Evolutionary conservation across 1,140 invertebrate genomes (phyloP).

Genomic region (Drosophila nannoptera): DNA sequence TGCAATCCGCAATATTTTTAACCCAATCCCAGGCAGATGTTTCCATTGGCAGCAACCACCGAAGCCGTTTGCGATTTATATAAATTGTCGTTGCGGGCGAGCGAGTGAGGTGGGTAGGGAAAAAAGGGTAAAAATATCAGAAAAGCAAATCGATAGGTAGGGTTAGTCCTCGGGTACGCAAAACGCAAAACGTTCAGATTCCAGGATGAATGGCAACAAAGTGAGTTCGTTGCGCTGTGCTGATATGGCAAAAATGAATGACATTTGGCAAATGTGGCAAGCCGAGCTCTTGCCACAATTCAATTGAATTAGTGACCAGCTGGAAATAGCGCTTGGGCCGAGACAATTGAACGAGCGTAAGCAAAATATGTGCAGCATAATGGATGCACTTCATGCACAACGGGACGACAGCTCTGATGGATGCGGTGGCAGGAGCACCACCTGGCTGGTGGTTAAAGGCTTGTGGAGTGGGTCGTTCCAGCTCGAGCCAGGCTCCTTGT

Average conservation of each 20-base stretch:
- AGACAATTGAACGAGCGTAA: slow-evolving; percentile 46
- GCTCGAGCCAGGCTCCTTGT: not conserved
- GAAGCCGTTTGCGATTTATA: slow-evolving; percentile 13
- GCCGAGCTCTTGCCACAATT: slow-evolving; percentile 40
- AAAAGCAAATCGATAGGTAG: slow-evolving; percentile 33
- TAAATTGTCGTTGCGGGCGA: not conserved
- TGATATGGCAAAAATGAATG: slow-evolving; percentile 39
- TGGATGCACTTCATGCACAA: slow-evolving; percentile 61
- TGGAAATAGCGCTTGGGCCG: slow-evolving; percentile 55
- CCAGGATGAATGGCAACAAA: slow-evolving; percentile 39
- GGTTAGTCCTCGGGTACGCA: slow-evolving; percentile 37
- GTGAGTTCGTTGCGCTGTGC: slow-evolving; percentile 42
- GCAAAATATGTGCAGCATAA: slow-evolving; percentile 38
- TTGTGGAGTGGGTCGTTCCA: slow-evolving; percentile 25
- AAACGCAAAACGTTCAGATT: slow-evolving; percentile 41
- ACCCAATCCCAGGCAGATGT: slow-evolving; percentile 5
- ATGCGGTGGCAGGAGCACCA: slow-evolving; percentile 35
- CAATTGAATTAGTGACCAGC: slow-evolving; percentile 58
- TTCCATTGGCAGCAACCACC: slow-evolving; percentile 17
- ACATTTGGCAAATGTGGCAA: slow-evolving; percentile 41
- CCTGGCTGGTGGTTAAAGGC: slow-evolving; percentile 45
- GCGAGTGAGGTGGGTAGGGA: not conserved
- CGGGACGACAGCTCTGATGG: slow-evolving; percentile 51
- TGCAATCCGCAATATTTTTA: not conserved
- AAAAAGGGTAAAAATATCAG: slow-evolving; percentile 48